Percentiles rank a stretch among this genome's conserved stretches.
These are phyloP conservation scores for Phrixothrix hirtus DNA, from an alignment of 2,888 invertebrate species.

Conservation along the genomic window DNA sequence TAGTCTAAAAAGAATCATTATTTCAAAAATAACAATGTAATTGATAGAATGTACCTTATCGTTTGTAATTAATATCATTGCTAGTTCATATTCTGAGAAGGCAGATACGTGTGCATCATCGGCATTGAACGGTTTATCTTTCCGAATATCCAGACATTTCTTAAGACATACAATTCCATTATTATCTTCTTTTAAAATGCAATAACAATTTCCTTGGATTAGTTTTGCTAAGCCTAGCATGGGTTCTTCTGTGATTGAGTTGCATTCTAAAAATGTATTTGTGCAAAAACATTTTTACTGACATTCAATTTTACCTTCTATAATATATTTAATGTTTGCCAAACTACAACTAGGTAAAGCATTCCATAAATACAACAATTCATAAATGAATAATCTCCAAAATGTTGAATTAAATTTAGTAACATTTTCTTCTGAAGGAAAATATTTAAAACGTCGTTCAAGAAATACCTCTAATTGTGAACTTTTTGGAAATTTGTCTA, in stretches of 20 bases:
- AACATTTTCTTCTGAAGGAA: conserved; percentile 42
- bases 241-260: conserved; percentile 54
- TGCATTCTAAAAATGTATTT: conserved; percentile 47
- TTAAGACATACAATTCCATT: conserved; percentile 52
- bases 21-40: conserved; percentile 8
- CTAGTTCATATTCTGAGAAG: conserved; percentile 68
- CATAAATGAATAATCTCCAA: conserved; percentile 65
- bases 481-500: conserved; percentile 44
- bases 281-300: not conserved
- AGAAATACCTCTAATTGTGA: conserved; percentile 51
- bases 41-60: conserved; percentile 47
- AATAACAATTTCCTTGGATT: conserved; percentile 59
- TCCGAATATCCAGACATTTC: conserved; percentile 50
- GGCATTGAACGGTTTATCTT: conserved; percentile 37
- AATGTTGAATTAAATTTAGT: conserved; percentile 47
- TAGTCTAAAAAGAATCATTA: conserved; percentile 58
- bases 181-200: conserved; percentile 53
- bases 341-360: conserved; percentile 62
- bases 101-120: conserved; percentile 65
- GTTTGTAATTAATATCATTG: conserved; percentile 57
- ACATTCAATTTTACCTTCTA: conserved; percentile 50
- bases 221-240: conserved; percentile 61
- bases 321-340: conserved; percentile 52
- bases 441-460: conserved; percentile 43
- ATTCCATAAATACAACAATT: conserved; percentile 71